Base-by-base conservation (phyloP, 1,140 invertebrate genomes). In the Meloidogyne hapla region DNA sequence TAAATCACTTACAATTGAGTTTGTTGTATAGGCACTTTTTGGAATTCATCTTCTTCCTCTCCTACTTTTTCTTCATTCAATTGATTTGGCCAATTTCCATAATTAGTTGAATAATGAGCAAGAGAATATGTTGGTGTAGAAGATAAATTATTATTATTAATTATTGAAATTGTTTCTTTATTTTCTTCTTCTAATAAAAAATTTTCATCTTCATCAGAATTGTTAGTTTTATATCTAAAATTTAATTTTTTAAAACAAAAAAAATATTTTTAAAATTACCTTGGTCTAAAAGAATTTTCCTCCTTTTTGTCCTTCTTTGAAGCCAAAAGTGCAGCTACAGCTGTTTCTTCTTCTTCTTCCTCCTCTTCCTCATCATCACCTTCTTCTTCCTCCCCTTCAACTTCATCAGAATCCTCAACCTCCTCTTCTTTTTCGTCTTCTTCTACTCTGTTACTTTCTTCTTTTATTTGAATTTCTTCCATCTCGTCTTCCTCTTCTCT, bases 151-250 rank as follows among this genome's bases (percentile, higher is more conserved):
- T 56, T n/a, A n/a, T n/a, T n/a, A n/a, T n/a, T n/a, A n/a, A n/a
- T n/a, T n/a, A n/a, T 56, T n/a, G n/a, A 6, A 56, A 56, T 21
- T 56, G 48, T 1, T n/a, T 56, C 48, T 21, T 56, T 56, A n/a
- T n/a, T 5, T 56, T 56, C 48, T 6, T 56, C 48, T 5, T 8
- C 48, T 56, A 56, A 56, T 56, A 56, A 56, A n/a, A 56, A n/a
- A 56, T 56, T n/a, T n/a, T 56, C n/a, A n/a, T 56, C 48, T 56
- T 56, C 48, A n/a, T n/a, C n/a, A 21, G 48, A 56, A 56, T 56
- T 56, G 6, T 56, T 56, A n/a, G n/a, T 13, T 56, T 21, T 56
- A n/a, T n/a, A 56, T 5, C 48, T 56, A 56, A 56, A 56, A n/a
- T 56, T n/a, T 2, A 56, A 56, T 56, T 56, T 1, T 15, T 48